Evolutionary conservation across 2,888 invertebrate species (phyloP), one percentile per base, ranked within the genome.

Genomic region (Phaedon cochleariae): DNA sequence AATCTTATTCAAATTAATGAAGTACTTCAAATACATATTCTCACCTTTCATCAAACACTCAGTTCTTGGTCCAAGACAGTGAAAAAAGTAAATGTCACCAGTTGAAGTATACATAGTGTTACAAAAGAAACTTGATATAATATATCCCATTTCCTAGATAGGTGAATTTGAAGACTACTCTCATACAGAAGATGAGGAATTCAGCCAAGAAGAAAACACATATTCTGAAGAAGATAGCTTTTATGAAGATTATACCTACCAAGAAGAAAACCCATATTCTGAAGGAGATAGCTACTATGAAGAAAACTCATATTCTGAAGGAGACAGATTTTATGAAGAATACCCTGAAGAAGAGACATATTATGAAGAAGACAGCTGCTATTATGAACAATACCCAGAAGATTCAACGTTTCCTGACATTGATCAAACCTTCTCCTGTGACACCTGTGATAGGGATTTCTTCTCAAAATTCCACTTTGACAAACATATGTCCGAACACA

Each of bases 391-490:
- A 12, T 9, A 53, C 12, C 5, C 18, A 9, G 31, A 12, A 12
- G 37, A 54, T 26, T 26, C 26, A 26, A 26, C 26, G 31, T 15
- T 9, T 4, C 10, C 52, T 29, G 10, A 9, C 18, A 31, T 9
- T 10, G 9, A 31, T 18, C 9, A 26, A 48, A 48, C 20, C 48
- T 84, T 85, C 77, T 89, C 87, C 82, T 94, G 94, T 83, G 93
- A 93, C 78, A 87, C 90, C n/a, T 97, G 96, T 82, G 94, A 95
- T 76, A 86, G 91, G 79, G 89, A 90, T 10, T 93, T 94, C 80
- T 83, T 85, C 59, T 86, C 87, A 0, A 77, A 85, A 59, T 86
- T 87, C 21, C 84, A 87, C 64, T 87, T 92, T 63, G 83, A 87
- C 53, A 85, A 86, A 53, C 96, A 97, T 81, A 84, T 88, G 70